A percentile compares a stretch with the other conserved stretches of the same genome.
phyloP scores from a whole-genome alignment of 1,140 invertebrate species.

The Lordiphosa clarofinis region DNA sequence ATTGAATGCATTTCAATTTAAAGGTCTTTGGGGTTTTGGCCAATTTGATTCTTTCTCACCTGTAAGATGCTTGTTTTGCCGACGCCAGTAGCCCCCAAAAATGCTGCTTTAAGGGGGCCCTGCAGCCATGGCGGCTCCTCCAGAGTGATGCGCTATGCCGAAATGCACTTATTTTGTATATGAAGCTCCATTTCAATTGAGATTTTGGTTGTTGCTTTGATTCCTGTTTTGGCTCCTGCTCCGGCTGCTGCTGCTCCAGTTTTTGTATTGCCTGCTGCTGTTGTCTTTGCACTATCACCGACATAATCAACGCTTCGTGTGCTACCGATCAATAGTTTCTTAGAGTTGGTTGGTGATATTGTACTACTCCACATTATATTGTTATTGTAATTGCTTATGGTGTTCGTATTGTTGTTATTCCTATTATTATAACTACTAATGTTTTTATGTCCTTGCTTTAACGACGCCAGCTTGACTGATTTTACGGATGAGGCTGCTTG shows the following conservation, averaged over 20 bases:
- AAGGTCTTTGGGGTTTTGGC: too few relatives aligned
- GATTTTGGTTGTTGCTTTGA: conserved; percentile 63
- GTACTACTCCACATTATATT: conserved; percentile 79
- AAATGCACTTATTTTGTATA: conserved; percentile 79
- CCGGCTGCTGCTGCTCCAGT: conserved; percentile 25
- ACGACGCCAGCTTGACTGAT: conserved; percentile 68
- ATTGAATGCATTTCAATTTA: too few relatives aligned
- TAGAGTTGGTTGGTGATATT: conserved; percentile 79
- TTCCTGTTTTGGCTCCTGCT: conserved; percentile 21
- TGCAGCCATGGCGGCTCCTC: conserved; percentile 80
- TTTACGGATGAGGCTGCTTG: conserved; percentile 1
- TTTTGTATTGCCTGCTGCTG: conserved; percentile 44
- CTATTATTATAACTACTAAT: not conserved
- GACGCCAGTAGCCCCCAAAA: conserved; percentile 88
- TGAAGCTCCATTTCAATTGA: conserved; percentile 80
- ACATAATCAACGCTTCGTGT: conserved; percentile 79
- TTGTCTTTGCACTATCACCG: conserved; percentile 69
- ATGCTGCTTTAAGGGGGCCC: conserved; percentile 88
- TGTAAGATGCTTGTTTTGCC: conserved; percentile 91
- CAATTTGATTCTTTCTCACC: conserved; percentile 80
- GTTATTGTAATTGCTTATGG: conserved; percentile 68
- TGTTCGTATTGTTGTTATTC: conserved; percentile 42
- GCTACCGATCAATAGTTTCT: conserved; percentile 77
- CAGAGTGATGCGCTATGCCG: conserved; percentile 80
- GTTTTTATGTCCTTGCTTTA: conserved; percentile 30